These are phyloP conservation scores for Odobenus rosmarus DNA, from an alignment of 2,113 vertebrate genomes.

Conservation along the genomic window DNA sequence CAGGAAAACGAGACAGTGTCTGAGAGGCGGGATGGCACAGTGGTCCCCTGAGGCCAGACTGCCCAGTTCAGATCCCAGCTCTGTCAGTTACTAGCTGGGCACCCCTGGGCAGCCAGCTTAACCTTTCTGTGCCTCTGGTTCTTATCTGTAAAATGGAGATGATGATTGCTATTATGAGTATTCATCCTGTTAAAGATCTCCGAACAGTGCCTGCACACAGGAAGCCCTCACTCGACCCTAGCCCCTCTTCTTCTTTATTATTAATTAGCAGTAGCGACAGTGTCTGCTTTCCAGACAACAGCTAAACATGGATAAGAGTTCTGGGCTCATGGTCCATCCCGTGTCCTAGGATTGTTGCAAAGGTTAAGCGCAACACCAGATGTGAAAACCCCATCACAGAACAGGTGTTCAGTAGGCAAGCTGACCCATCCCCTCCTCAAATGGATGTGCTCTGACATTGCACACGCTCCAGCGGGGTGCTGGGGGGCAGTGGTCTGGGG, in stretches of 20 bases:
- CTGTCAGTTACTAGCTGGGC: neutral
- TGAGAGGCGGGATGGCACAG: neutral
- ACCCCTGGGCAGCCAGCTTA: neutral
- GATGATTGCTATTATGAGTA: neutral
- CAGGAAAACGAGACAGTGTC: neutral
- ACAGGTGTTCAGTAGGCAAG: neutral
- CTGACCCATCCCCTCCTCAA: neutral
- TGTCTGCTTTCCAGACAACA: neutral
- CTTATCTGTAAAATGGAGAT: neutral
- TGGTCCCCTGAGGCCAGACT: neutral
- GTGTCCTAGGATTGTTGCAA: neutral
- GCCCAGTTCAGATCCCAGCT: neutral
- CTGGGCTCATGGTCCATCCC: neutral
- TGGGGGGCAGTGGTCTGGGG: fast-evolving
- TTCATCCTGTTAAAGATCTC: neutral
- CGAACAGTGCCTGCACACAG: neutral
- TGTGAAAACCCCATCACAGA: neutral
- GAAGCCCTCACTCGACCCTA: neutral
- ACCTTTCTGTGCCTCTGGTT: neutral
- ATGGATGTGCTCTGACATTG: fast-evolving
- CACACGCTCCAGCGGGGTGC: fast-evolving
- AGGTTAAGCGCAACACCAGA: neutral
- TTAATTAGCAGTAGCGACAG: neutral
- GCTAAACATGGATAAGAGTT: neutral
- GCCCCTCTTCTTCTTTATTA: neutral